These are phyloP conservation scores for Neoaliturus tenellus DNA, from an alignment of 2,888 invertebrate species.

Conservation along the genomic window DNA sequence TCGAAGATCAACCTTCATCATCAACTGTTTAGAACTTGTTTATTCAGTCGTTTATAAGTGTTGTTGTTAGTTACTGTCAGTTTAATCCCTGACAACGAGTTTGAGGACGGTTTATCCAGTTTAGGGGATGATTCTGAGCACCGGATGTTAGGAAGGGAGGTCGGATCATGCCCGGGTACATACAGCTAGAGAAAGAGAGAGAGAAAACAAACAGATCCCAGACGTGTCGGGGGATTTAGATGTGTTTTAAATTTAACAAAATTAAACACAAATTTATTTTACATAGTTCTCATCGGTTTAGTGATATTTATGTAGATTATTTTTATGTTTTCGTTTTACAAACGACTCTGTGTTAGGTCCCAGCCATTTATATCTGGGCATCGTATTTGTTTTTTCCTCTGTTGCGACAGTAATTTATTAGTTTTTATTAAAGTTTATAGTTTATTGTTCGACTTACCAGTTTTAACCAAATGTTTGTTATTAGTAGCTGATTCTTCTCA, in stretches of 20 bases:
- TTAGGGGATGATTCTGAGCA: background rate
- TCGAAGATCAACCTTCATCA: conserved; percentile 7
- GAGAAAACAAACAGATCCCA: conserved; percentile 57
- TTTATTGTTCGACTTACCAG: conserved; percentile 82
- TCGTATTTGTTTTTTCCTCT: conserved; percentile 60
- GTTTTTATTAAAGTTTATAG: conserved; percentile 58
- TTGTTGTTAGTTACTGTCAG: conserved; percentile 22
- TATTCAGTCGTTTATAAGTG: conserved; percentile 26
- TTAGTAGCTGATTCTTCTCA: conserved; percentile 97
- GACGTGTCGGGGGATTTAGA: conserved; percentile 33
- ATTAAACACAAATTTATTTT: conserved; percentile 17
- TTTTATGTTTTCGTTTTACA: conserved; percentile 31
- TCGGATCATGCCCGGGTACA: conserved; percentile 32
- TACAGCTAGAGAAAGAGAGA: conserved; percentile 41
- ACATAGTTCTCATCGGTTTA: conserved; percentile 8
- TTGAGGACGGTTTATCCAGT: background rate
- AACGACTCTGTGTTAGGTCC: conserved; percentile 26
- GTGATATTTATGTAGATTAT: conserved; percentile 26
- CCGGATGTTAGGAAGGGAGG: conserved; percentile 21
- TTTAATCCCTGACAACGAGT: background rate
- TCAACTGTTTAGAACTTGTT: conserved; percentile 19
- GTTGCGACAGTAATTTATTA: conserved; percentile 50
- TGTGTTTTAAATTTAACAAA: conserved; percentile 11
- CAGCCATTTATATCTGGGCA: conserved; percentile 54
- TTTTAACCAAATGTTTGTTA: conserved; percentile 98